Base-by-base conservation (phyloP, 2,113 vertebrate genomes). In the Enhydra lutris region DNA sequence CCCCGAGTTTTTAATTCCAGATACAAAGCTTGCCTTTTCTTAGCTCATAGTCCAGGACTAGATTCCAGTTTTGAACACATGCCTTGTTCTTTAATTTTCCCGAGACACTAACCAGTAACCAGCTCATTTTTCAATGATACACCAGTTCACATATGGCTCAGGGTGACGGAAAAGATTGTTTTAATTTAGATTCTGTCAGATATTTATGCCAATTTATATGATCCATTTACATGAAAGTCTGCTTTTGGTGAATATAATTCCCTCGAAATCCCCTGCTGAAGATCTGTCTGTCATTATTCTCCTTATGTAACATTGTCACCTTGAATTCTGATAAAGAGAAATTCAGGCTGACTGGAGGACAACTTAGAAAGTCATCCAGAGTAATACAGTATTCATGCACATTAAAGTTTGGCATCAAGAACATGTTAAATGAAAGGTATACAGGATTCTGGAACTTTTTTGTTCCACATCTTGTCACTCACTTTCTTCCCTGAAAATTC, bases 251-350 rank as follows among this genome's bases (percentile, higher is more conserved):
- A 89, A 89, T 86, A 55, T 57, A 82, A 91, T 81, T 91, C 15
- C 57, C 34, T 42, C 69, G 24, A 87, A 86, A 34, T 52, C 1
- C 1, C 10, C 52, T 73, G 23, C 21, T 97, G 47, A 93, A 61
- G 67, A 83, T 47, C 9, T 81, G 24, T 81, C 8, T 81, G 24
- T 81, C 8, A 71, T 81, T 74, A 92, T 80, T 85, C 52, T 91
- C 26, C 13, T 89, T 50, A 39, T 0, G 26, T 90, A 95, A 39
- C n/a, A 20, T 50, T 73, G 84, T 76, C 15, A 23, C 39, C 15
- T 94, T 95, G 47, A 96, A 97, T 97, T 83, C 34, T 84, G 55
- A 79, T 26, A 80, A 80, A 93, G 81, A 93, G 93, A 95, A 85
- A 45, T 87, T 96, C 55, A 84, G 21, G n/a, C 57, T 85, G 73